These are phyloP conservation scores for Abrostola triplasia DNA, from an alignment of 2,888 invertebrate species.

Conservation along the genomic window DNA sequence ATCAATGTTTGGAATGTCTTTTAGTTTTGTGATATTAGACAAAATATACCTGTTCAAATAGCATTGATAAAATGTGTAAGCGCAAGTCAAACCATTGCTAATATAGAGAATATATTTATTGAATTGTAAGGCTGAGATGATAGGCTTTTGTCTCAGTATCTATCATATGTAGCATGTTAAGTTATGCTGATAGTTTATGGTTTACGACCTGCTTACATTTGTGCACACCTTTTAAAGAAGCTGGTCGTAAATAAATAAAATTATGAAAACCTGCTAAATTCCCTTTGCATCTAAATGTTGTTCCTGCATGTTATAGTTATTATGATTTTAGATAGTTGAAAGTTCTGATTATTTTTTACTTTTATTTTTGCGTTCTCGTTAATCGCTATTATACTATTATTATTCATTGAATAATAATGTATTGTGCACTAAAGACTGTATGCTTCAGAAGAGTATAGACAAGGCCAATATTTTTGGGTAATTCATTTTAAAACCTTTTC, in stretches of 20 bases:
- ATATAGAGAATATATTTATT: not conserved
- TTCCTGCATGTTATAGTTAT: slow-evolving; percentile 17
- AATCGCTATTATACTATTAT: slow-evolving; percentile 16
- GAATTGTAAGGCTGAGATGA: not conserved
- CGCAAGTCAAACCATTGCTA: not conserved
- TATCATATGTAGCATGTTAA: not conserved
- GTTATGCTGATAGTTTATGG: not conserved
- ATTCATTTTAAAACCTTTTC: too few species aligned
- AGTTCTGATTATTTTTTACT: slow-evolving; percentile 20
- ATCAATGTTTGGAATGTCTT: slow-evolving; percentile 5
- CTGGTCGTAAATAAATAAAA: slow-evolving; percentile 2
- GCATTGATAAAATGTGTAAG: not conserved
- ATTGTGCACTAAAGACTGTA: too few species aligned
- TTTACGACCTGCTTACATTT: slow-evolving; percentile 3
- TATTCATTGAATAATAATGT: not conserved
- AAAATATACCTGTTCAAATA: not conserved
- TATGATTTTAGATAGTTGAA: slow-evolving; percentile 6
- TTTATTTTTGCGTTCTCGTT: slow-evolving; percentile 34
- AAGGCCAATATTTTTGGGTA: too few species aligned
- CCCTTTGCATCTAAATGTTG: slow-evolving; percentile 9
- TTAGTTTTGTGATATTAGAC: slow-evolving; percentile 1
- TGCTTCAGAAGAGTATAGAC: too few species aligned
- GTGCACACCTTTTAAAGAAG: not conserved
- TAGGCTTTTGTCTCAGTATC: not conserved
- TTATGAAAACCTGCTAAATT: slow-evolving; percentile 8